Evolutionary conservation across 1,140 invertebrate species (phyloP).

Genomic region (Drosophila biarmipes): DNA sequence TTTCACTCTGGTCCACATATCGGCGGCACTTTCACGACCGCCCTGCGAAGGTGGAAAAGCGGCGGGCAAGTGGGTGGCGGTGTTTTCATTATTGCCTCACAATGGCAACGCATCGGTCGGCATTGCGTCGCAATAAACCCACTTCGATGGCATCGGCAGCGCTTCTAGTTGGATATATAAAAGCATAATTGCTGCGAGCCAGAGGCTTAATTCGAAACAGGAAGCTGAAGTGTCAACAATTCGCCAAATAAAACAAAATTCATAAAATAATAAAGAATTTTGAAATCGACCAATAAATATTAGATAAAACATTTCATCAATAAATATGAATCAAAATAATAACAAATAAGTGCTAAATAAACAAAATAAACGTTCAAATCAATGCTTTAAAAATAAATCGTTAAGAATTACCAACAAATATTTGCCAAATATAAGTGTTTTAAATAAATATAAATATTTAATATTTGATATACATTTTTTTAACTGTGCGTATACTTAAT

Average conservation of each 20-base stretch:
- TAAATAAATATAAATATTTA: neutral
- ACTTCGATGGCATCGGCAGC: constrained; percentile 52
- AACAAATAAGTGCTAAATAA: too few relatives aligned
- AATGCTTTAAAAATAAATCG: too few relatives aligned
- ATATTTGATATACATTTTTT: neutral
- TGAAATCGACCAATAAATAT: neutral
- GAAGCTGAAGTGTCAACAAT: constrained; percentile 68
- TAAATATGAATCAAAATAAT: neutral
- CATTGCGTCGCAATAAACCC: constrained; percentile 68
- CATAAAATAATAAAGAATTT: neutral
- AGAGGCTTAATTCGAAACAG: constrained; percentile 66
- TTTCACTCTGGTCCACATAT: constrained; percentile 51
- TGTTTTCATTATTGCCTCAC: constrained; percentile 64
- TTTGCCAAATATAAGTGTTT: constrained; percentile 15
- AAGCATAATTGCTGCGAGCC: constrained; percentile 72
- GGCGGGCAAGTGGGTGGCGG: constrained; percentile 9
- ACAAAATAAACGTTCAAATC: too few relatives aligned
- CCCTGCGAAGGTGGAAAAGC: constrained; percentile 45
- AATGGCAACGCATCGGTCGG: constrained; percentile 57
- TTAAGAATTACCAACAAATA: neutral
- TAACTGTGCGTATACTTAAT: constrained; percentile 15
- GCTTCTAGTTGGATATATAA: constrained; percentile 54
- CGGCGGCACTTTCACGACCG: constrained; percentile 25
- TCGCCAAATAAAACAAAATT: constrained; percentile 4
- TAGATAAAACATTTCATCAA: neutral